Evolutionary conservation across 2,888 invertebrate species (phyloP).

Genomic region (Sesamia inferens): DNA sequence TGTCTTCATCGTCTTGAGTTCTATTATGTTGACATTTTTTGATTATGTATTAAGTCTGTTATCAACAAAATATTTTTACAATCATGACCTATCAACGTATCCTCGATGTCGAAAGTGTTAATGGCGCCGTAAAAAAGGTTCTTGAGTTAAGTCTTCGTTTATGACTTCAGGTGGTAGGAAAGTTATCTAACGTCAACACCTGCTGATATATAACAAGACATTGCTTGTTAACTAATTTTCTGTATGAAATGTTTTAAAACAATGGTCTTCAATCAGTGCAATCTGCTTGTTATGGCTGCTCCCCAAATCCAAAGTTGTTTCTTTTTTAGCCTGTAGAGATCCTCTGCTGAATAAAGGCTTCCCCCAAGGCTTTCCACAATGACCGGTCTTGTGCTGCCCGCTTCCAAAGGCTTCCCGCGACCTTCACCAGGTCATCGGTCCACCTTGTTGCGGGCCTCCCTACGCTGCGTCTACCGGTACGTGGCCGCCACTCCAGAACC

Average conservation of each 20-base stretch:
- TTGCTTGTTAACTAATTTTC: not conserved
- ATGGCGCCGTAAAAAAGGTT: constrained; percentile 8
- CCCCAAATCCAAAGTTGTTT: not conserved
- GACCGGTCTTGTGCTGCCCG: too few relatives aligned
- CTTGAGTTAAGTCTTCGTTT: constrained; percentile 1
- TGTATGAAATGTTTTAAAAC: not conserved
- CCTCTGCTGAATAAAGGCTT: too few relatives aligned
- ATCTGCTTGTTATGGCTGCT: not conserved
- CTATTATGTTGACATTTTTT: constrained; percentile 9
- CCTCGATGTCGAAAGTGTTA: constrained; percentile 2
- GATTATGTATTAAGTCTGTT: constrained; percentile 10
- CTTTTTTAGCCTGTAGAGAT: too few relatives aligned
- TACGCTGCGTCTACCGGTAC: too few relatives aligned
- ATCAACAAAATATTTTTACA: not conserved
- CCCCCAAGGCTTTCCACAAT: too few relatives aligned
- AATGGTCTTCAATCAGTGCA: not conserved
- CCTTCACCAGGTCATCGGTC: too few relatives aligned
- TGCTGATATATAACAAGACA: not conserved
- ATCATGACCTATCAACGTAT: constrained; percentile 1
- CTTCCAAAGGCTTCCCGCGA: too few relatives aligned
- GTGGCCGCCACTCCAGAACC: too few relatives aligned
- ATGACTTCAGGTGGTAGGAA: not conserved
- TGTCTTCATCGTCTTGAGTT: not conserved
- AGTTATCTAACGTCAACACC: constrained; percentile 2
- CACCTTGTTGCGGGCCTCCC: too few relatives aligned